Percentiles rank a stretch among this genome's conserved stretches.
Conservation (phyloP, 2,797 vertebrate species). For the Anisognathus igniventris region DNA sequence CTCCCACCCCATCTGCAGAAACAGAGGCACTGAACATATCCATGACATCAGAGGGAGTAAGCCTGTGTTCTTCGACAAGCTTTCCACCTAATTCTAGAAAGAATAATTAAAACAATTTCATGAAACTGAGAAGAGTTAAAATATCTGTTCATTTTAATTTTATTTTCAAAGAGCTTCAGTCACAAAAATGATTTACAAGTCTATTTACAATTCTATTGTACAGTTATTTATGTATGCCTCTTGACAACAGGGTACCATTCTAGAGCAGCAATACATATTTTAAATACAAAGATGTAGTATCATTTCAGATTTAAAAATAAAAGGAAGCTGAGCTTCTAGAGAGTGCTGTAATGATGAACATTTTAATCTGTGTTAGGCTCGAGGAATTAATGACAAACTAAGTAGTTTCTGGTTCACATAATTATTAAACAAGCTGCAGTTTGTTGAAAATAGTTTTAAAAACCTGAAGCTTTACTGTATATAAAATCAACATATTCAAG, state of each 20-base stretch:
- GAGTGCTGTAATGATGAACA: conserved; percentile 54
- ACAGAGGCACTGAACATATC: not conserved
- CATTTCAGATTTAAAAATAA: conserved; percentile 70
- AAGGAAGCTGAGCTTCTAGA: conserved; percentile 67
- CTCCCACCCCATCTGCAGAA: not conserved
- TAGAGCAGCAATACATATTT: conserved; percentile 77
- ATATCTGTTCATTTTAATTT: conserved; percentile 65
- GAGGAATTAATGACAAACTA: conserved; percentile 41
- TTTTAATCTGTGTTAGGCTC: conserved; percentile 24
- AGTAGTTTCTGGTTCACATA: conserved; percentile 64
- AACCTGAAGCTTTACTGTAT: conserved; percentile 67
- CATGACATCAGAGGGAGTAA: not conserved
- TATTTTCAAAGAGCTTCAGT: conserved; percentile 77
- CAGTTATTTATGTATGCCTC: conserved; percentile 72
- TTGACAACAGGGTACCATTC: conserved; percentile 80
- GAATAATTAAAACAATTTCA: not conserved
- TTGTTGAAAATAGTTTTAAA: conserved; percentile 74
- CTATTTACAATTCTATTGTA: conserved; percentile 78
- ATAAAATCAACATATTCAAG: conserved; percentile 67
- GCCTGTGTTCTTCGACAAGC: not conserved
- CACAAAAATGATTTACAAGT: conserved; percentile 73
- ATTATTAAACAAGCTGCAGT: conserved; percentile 71
- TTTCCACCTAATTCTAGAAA: not conserved
- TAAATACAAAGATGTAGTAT: conserved; percentile 74
- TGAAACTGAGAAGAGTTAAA: conserved; percentile 34